Evolutionary conservation across 2,113 vertebrate genomes (phyloP), one percentile per base, ranked within the genome.

Genomic region (Climacteris rufus): DNA sequence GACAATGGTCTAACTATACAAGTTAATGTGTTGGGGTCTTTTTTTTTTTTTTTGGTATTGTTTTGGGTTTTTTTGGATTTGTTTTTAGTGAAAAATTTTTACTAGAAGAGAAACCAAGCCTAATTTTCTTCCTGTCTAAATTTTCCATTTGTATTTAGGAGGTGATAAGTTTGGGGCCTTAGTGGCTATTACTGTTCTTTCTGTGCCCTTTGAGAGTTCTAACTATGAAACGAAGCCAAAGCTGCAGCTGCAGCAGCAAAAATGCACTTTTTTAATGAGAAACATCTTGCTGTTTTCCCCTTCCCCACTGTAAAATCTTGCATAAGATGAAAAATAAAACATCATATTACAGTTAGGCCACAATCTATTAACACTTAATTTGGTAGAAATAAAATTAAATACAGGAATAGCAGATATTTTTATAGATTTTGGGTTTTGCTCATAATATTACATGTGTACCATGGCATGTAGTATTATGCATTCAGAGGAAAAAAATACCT

Each of bases 161-260:
- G 86, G 86, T 96, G 94, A 89, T 95, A 95, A 89, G 61, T 93
- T 87, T 92, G 76, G 71, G 94, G 89, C 89, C 70, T 61, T 6
- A 59, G 79, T 82, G 86, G 45, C 53, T 94, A 30, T 93, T 92
- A 72, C 53, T 69, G 52, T 89, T 96, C 77, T 59, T 92, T 82
- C 89, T 79, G 7, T 50, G 92, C n/a, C 90, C 86, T 90, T 79
- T 65, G 95, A 95, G 96, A 96, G 14, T 66, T 93, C 40, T 61
- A 76, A 77, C 49, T 15, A 37, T 40, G 92, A 89, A 89, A 90
- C 17, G 65, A 92, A 95, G 92, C 92, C 96, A 96, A 90, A 82
- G 61, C 88, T 96, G 96, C 96, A 97, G 96, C 92, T 97, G 96
- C 81, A 92, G 84, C 54, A 90, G 92, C 28, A 92, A 94, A 81